Base-by-base conservation (phyloP, 1,140 invertebrate species). In the Steinernema feltiae region DNA sequence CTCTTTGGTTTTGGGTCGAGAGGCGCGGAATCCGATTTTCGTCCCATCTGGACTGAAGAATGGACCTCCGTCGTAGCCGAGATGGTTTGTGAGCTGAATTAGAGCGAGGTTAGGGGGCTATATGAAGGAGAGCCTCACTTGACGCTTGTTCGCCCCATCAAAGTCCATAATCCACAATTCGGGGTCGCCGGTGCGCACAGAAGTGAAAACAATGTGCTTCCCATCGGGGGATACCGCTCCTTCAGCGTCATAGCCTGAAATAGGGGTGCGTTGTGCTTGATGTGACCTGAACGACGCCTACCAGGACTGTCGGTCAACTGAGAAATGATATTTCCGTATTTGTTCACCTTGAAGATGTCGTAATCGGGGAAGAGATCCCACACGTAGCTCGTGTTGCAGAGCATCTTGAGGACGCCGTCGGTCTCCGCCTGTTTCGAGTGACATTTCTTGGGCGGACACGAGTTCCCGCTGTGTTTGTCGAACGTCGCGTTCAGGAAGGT, bases 51-150 rank as follows among this genome's bases (percentile, higher is more conserved):
- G 81, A 41, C 71, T 72, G 69, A 82, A 82, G 77, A 82, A 82
- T 1, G 76, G 77, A 17, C 81, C 81, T 15, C 81, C 81, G 32
- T 82, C 79, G 71, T 82, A 82, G n/a, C 81, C 81, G 12, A 83
- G 72, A 17, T 21, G 41, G 35, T 72, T 71, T 18, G 81, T 82
- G 1, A 81, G 70, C 76, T 80, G 24, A 18, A 18, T 41, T 18
- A 41, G 41, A 63, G 24, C 53, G 24, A 63, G 12, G 24, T 17
- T 15, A 63, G 24, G 3, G 15, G 2, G 7, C 53, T 63, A 12
- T 63, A 63, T 3, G 24, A 63, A 15, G 24, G 53, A 15, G 24
- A 3, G 24, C 12, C 15, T 15, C 24, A 63, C 53, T 21, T 63
- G 80, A 72, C 30, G 35, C 27, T 73, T 1, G 35, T 82, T 80